phyloP scores from a whole-genome alignment of 2,797 vertebrate species.

The Bovichtus diacanthus region DNA sequence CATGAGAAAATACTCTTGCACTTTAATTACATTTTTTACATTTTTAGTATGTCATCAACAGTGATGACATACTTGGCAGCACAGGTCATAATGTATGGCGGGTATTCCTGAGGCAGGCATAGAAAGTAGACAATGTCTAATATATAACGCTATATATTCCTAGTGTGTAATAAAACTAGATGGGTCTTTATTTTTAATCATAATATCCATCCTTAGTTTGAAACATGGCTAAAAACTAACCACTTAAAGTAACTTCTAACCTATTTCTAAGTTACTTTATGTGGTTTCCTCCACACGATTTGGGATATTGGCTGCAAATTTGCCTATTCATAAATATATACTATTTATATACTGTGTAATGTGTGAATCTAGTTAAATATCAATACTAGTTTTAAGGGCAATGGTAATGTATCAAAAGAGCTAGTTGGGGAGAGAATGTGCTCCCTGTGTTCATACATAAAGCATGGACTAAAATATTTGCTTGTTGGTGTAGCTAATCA shows the following conservation, averaged over 20 bases:
- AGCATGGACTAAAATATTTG: constrained; percentile 7
- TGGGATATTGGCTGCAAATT: background rate
- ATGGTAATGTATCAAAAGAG: background rate
- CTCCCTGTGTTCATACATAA: constrained; percentile 45
- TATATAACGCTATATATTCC: background rate
- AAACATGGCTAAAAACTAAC: background rate
- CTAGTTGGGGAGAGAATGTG: constrained; percentile 4
- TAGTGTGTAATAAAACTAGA: background rate
- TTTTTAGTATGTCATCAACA: no score
- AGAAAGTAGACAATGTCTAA: background rate
- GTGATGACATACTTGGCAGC: background rate
- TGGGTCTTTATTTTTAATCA: background rate
- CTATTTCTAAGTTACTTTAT: background rate
- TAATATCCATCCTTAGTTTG: background rate
- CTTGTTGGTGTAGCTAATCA: background rate
- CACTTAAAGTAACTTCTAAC: background rate
- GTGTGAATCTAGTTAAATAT: background rate
- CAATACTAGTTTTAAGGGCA: background rate
- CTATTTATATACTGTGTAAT: background rate
- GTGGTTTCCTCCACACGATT: background rate
- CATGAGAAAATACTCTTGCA: background rate
- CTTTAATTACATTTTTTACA: background rate
- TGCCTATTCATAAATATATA: background rate
- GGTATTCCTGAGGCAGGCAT: background rate
- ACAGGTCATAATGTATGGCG: background rate